A percentile compares a stretch with the other conserved stretches of the same genome.
These are phyloP conservation scores for Microhierax caerulescens DNA, from an alignment of 2,797 vertebrate species.

Conservation along the genomic window DNA sequence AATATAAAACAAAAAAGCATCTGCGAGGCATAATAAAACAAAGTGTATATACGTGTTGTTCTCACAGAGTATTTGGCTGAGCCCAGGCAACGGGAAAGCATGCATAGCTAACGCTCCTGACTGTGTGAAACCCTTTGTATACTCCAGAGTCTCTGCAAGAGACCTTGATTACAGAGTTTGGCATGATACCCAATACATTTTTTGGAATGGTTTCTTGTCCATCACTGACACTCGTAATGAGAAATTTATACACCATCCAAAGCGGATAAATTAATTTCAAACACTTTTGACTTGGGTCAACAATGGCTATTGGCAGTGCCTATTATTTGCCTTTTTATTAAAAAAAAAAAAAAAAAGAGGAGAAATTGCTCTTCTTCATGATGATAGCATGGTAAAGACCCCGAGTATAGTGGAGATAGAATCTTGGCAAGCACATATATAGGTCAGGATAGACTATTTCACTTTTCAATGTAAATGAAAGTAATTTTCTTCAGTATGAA, in stretches of 20 bases:
- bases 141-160: constrained; percentile 80
- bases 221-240: constrained; percentile 88
- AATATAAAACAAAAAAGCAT: constrained; percentile 80
- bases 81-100: constrained; percentile 92
- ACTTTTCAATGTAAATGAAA: constrained; percentile 64
- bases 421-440: constrained; percentile 71
- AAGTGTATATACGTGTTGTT: constrained; percentile 81
- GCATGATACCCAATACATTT: constrained; percentile 86
- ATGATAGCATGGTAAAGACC: constrained; percentile 62
- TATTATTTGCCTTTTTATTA: constrained; percentile 86
- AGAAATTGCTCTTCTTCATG: constrained; percentile 68
- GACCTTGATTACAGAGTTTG: constrained; percentile 88
- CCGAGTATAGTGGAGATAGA: constrained; percentile 62
- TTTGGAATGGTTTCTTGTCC: constrained; percentile 84
- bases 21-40: constrained; percentile 78
- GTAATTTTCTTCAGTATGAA: constrained; percentile 58
- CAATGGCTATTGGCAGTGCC: constrained; percentile 84
- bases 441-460: constrained; percentile 53
- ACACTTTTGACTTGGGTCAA: constrained; percentile 86
- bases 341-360: constrained; percentile 47
- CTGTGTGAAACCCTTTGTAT: constrained; percentile 90
- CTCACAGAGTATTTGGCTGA: constrained; percentile 82
- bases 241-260: constrained; percentile 88
- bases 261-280: constrained; percentile 92
- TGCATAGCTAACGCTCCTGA: constrained; percentile 91